A percentile compares a stretch with the other conserved stretches of the same genome.
Evolutionary conservation across 2,113 vertebrate species (phyloP).

Genomic region (Ginglymostoma cirratum): DNA sequence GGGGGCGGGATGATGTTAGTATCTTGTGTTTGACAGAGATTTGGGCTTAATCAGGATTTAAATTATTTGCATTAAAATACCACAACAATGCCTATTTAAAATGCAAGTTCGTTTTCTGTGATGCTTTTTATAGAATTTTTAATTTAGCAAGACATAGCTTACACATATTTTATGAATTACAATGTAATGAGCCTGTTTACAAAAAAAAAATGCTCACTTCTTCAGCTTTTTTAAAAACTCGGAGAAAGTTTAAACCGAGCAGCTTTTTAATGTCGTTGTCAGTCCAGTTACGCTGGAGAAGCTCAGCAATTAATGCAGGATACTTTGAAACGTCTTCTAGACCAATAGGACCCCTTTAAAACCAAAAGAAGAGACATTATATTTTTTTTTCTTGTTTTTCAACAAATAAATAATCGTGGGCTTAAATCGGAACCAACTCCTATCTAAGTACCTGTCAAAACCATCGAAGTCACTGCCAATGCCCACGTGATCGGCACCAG

Average conservation of each 20-base stretch:
- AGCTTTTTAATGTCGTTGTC: constrained; percentile 32
- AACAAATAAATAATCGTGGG: background rate
- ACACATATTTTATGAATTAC: background rate
- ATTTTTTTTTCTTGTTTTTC: background rate
- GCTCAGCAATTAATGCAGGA: constrained; percentile 34
- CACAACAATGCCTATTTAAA: background rate
- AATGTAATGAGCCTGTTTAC: background rate
- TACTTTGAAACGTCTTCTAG: constrained; percentile 39
- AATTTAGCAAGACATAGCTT: background rate
- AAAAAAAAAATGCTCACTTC: constrained; percentile 16
- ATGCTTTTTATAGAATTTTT: background rate
- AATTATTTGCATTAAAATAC: background rate
- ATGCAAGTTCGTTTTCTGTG: background rate
- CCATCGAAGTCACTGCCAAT: constrained; percentile 38
- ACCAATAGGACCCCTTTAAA: background rate
- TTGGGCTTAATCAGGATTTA: background rate
- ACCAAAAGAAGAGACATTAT: background rate
- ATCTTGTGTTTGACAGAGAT: background rate
- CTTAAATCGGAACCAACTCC: background rate
- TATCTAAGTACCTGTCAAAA: background rate
- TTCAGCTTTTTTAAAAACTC: constrained; percentile 35
- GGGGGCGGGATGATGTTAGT: too few relatives aligned
- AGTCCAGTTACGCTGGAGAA: constrained; percentile 31
- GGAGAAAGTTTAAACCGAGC: constrained; percentile 35
- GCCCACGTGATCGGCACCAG: constrained; percentile 35